Base-by-base conservation (phyloP, 2,888 invertebrate genomes). In the Hedya salicella region DNA sequence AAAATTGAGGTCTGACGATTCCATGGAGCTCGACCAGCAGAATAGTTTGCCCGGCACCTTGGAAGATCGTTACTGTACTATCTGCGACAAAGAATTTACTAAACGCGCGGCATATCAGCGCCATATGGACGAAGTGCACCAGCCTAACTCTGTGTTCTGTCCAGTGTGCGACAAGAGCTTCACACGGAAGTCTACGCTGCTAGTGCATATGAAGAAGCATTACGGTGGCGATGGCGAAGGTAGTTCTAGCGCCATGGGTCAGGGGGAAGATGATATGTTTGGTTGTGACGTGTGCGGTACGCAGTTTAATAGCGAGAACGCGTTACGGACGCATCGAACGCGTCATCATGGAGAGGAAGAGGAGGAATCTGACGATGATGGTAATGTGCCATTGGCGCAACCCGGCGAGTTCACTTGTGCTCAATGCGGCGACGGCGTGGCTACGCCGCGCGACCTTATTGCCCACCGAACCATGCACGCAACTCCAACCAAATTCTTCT, bases 91-190 rank as follows among this genome's bases (percentile, higher is more conserved):
- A 71, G 93, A 93, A 66, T 95, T 95, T 76, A 93, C 92, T 3
- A 93, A 93, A 68, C 93, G 94, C 52, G 93, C 94, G 1, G 92
- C 93, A 1, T 94, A 93, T 73, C 93, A 94, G 63, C 92, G 93
- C 0, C 95, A 95, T 73, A 88, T 94, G 82, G 93, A 93, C 70
- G 91, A 91, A 68, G 93, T 93, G 6, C 94, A 94, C 71, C 91
- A 89, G 70, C 92, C 89, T 11, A 93, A 92, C 69, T 91, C 92
- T 0, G 91, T 91, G 25, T 94, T 93, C 59, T 95, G 95, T 74
- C 93, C 93, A 6, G 91, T 94, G 3, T 95, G 95, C 77, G 92
- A 93, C 50, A 94, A 94, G 72, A 92, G 93, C 62, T 95, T 95
- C 75, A 94, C 94, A 1, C 91, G 94, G 40, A 93, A 93, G 76